These are phyloP conservation scores for Pterobdella sp. DNA, from an alignment of 2,888 invertebrate species.

Conservation along the genomic window DNA sequence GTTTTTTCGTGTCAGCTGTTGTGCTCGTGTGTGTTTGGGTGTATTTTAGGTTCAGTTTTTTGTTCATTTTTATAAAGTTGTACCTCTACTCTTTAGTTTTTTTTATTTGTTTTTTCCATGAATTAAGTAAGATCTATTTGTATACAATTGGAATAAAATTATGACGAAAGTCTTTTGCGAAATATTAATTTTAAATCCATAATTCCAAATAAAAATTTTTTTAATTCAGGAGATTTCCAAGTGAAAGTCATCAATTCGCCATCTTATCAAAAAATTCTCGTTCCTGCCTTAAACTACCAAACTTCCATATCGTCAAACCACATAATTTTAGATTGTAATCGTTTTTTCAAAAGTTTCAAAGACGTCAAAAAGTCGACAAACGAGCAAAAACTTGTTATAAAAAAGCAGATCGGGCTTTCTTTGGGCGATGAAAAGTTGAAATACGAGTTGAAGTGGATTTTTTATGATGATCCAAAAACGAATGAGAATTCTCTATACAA, in stretches of 20 bases:
- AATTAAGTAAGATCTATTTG: too few species aligned
- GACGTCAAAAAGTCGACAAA: background rate
- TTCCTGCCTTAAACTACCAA: background rate
- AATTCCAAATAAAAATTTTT: too few species aligned
- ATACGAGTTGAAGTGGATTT: background rate
- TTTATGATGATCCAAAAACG: background rate
- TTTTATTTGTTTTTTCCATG: too few species aligned
- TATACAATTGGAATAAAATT: too few species aligned
- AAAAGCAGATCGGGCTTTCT: background rate
- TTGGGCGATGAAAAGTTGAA: background rate
- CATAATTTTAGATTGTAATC: background rate
- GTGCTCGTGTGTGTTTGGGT: too few species aligned
- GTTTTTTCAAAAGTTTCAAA: slow-evolving; percentile 3
- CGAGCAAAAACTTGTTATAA: background rate
- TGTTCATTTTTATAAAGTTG: too few species aligned
- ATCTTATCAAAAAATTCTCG: background rate
- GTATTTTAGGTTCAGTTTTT: too few species aligned
- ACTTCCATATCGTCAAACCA: background rate
- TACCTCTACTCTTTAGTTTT: too few species aligned
- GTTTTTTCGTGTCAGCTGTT: too few species aligned
- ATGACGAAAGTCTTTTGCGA: too few species aligned
- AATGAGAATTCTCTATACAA: background rate
- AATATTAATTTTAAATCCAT: too few species aligned
- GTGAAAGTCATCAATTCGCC: background rate
- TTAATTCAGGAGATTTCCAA: background rate